Percentiles rank a stretch among this genome's conserved stretches.
Conservation (phyloP, 2,888 invertebrate genomes). For the Dioctria rufipes region DNA sequence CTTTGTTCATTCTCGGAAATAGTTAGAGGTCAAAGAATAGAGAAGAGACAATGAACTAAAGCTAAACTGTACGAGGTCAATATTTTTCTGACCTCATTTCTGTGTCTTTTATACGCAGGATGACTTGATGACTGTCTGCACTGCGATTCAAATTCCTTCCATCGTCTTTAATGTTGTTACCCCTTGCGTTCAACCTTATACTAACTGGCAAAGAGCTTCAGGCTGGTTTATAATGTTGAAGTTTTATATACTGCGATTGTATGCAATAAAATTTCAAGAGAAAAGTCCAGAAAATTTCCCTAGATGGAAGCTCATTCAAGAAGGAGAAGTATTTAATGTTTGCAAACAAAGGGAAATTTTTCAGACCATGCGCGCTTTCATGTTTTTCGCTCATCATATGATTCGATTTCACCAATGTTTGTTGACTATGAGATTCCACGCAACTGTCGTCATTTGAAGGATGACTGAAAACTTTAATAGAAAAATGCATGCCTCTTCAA, state of each 20-base stretch:
- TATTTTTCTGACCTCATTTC: slow-evolving; percentile 43
- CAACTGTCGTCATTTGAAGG: too few species aligned
- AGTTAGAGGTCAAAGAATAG: slow-evolving; percentile 10
- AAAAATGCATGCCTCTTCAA: too few species aligned
- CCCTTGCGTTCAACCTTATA: too few species aligned
- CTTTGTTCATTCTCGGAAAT: background rate
- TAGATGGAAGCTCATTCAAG: too few species aligned
- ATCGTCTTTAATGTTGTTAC: background rate
- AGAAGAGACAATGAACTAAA: slow-evolving; percentile 41
- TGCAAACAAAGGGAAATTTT: slow-evolving; percentile 30
- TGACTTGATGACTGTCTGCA: slow-evolving; percentile 44
- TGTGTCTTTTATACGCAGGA: slow-evolving; percentile 40
- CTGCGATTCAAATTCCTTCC: slow-evolving; percentile 38
- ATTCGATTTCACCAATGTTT: slow-evolving; percentile 20
- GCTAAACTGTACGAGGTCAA: slow-evolving; percentile 32
- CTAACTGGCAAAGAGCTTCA: background rate
- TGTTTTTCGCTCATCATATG: slow-evolving; percentile 1
- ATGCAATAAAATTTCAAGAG: background rate
- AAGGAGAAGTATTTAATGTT: background rate
- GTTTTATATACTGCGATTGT: background rate
- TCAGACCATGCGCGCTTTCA: background rate
- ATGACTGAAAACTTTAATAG: too few species aligned
- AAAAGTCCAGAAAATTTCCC: background rate
- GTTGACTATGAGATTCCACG: too few species aligned
- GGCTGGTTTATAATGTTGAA: background rate